A percentile compares a stretch with the other conserved stretches of the same genome.
Conservation (phyloP, 2,888 invertebrate genomes). For the Diabrotica balteata region DNA sequence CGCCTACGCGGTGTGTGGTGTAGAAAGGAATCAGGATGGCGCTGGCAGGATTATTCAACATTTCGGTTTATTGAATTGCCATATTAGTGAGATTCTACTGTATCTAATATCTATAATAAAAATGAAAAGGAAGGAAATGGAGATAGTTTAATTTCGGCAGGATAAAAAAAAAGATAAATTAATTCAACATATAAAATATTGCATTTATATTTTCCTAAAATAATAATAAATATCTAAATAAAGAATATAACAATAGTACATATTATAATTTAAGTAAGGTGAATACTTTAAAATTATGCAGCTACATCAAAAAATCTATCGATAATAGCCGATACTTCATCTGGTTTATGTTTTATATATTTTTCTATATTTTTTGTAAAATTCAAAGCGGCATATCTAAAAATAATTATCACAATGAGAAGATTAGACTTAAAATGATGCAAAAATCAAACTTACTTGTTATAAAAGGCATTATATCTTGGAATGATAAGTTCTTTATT, state of each 20-base stretch:
- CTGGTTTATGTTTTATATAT: conserved; percentile 88
- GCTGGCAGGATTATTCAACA: too few relatives aligned
- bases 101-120: too few relatives aligned
- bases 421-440: background rate
- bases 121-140: too few relatives aligned
- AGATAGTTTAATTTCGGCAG: too few relatives aligned
- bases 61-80: too few relatives aligned
- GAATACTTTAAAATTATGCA: conserved; percentile 62
- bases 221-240: background rate
- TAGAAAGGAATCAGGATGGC: too few relatives aligned
- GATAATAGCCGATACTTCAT: conserved; percentile 82
- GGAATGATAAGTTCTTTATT: conserved; percentile 89
- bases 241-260: too few relatives aligned
- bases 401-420: conserved; percentile 40
- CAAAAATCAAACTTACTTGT: conserved; percentile 63
- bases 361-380: conserved; percentile 95
- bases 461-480: conserved; percentile 82
- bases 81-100: too few relatives aligned
- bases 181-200: background rate
- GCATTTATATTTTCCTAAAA: conserved; percentile 7
- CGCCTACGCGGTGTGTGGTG: too few relatives aligned
- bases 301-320: conserved; percentile 93
- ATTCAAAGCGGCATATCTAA: conserved; percentile 73
- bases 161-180: too few relatives aligned
- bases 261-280: too few relatives aligned